Conservation (phyloP, 2,113 vertebrate genomes). For the Bothrops jararaca region DNA sequence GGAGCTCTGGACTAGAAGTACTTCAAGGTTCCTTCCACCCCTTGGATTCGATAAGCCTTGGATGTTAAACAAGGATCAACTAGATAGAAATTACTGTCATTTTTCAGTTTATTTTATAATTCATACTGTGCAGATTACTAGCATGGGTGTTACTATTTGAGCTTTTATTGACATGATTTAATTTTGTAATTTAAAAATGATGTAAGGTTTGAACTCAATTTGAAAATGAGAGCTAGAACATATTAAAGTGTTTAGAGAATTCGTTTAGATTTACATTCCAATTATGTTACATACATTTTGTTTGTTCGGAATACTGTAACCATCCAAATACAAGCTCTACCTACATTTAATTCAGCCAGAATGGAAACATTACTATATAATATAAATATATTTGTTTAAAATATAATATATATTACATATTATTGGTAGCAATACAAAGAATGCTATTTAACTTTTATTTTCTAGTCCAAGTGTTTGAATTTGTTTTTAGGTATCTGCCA, state of each 20-base stretch:
- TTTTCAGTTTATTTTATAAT: too few species aligned
- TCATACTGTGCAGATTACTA: background rate
- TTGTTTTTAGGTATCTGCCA: background rate
- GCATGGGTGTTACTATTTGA: too few species aligned
- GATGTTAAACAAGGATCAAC: too few species aligned
- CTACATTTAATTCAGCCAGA: background rate
- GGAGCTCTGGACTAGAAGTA: too few species aligned
- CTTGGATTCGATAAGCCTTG: too few species aligned
- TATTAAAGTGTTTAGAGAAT: background rate
- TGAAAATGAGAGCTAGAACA: background rate
- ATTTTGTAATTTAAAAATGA: background rate
- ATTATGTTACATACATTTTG: background rate
- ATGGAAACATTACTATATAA: background rate
- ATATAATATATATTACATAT: background rate
- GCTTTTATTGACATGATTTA: background rate
- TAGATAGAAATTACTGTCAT: too few species aligned
- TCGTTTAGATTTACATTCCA: fast-evolving
- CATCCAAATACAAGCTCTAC: background rate
- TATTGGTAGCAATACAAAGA: fast-evolving
- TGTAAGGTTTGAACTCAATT: too few species aligned
- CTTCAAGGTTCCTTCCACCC: too few species aligned
- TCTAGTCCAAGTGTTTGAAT: background rate
- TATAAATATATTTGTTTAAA: too few species aligned
- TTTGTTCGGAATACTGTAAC: background rate
- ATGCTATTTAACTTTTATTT: fast-evolving